Conservation (phyloP, 2,797 vertebrate genomes). For the Leucoraja ocellata region DNA sequence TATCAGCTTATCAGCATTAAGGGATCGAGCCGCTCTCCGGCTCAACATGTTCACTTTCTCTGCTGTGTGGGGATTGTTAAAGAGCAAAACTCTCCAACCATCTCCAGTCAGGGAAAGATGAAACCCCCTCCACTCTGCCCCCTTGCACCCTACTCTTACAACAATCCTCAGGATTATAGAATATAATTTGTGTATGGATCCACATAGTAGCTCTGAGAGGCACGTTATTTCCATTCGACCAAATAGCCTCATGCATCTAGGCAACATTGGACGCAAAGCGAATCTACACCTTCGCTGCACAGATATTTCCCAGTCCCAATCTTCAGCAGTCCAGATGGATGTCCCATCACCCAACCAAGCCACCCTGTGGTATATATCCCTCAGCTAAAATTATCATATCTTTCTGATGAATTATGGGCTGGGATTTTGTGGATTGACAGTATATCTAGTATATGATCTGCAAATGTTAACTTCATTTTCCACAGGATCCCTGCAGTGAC, state of each 20-base stretch:
- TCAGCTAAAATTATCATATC: background rate
- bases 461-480: background rate
- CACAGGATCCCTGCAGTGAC: background rate
- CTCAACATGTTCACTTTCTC: background rate
- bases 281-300: background rate
- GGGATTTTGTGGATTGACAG: background rate
- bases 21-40: background rate
- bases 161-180: no score
- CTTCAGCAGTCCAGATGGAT: background rate
- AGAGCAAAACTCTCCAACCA: background rate
- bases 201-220: no score
- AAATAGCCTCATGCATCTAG: background rate
- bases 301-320: no score
- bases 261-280: background rate
- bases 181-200: no score
- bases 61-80: background rate
- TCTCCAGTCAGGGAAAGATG: no score
- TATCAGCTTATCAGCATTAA: background rate
- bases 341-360: background rate
- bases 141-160: no score
- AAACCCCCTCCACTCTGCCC: no score
- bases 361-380: background rate
- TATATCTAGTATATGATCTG: background rate
- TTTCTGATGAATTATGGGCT: background rate
- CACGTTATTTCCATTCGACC: background rate